Evolutionary conservation across 2,797 vertebrate species (phyloP), one percentile per base, ranked within the genome.

Genomic region (Rhinophrynus dorsalis): DNA sequence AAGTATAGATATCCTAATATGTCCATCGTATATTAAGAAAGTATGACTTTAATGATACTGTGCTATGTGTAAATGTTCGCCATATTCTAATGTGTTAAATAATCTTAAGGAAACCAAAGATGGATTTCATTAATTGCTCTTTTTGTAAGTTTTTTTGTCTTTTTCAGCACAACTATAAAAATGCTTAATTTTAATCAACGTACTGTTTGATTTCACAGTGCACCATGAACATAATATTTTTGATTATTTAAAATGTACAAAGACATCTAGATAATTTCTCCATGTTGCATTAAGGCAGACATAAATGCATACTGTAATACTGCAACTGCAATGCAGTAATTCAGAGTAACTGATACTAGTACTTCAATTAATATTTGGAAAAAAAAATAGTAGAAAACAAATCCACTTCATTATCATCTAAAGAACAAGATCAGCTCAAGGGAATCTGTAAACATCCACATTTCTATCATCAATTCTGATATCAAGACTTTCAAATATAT

Each of bases 401-500:
- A n/a, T n/a, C n/a, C n/a, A n/a, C n/a, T n/a, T n/a, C n/a, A n/a
- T n/a, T n/a, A n/a, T n/a, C n/a, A n/a, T n/a, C n/a, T n/a, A n/a
- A n/a, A n/a, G n/a, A n/a, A n/a, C n/a, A n/a, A n/a, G n/a, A n/a
- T n/a, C n/a, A n/a, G n/a, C n/a, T n/a, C n/a, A 30, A 32, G 29
- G 23, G 60, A 23, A 40, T 57, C 5, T 38, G 17, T 50, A 56
- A 56, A 57, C 30, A 42, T 57, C 38, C 23, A 20, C 56, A 56
- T 30, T 47, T 17, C 26, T 47, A 38, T 21, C 62, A 70, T 63
- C 58, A 63, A 70, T 68, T 54, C 35, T 68, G 35, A 59, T 68
- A 56, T 52, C 67, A 60, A 47, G 32, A 45, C 45, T 50, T 15
- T 47, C 21, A 23, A 11, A 40, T 58, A 58, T 52, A 58, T 35